Base-by-base conservation (phyloP, 2,797 vertebrate genomes). In the Propithecus deckenii region DNA sequence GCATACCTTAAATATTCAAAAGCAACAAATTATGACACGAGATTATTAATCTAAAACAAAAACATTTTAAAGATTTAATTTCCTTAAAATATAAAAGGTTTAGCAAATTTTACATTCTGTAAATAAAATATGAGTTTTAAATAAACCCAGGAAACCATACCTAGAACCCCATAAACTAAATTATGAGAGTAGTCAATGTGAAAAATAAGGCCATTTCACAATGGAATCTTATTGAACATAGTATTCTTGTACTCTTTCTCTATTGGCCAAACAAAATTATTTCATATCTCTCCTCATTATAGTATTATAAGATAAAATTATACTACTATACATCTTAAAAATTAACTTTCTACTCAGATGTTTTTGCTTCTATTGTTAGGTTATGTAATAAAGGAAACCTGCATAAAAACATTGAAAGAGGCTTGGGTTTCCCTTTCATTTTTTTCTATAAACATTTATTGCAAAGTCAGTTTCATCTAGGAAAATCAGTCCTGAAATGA, bases 81-180 rank as follows among this genome's bases (percentile, higher is more conserved):
- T 76, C 17, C 38, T 92, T 88, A 85, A 91, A 91, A 91, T 72
- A 85, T 23, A 90, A 84, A 92, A 22, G 8, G 91, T 84, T 59
- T 72, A 85, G 46, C n/a, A 96, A 65, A 61, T 43, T 72, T 86
- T 67, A 83, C 55, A 87, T 67, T 90, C 81, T 85, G 18, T 18
- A 81, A 65, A 76, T 84, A 11, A 96, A 96, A 84, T 32, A 84
- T 0, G 15, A 22, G 74, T 92, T 96, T 96, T 84, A 91, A 94
- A 89, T 95, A 76, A 94, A 25, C 3, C 12, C 32, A 41, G 55
- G 20, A 88, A 84, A 85, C 1, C 35, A 48, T n/a, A 83, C 14
- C 35, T 91, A 92, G 89, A 94, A 43, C 52, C 4, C 74, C 22
- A 84, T 59, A 89, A 88, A 86, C 18, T 72, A 28, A 90, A 55